Percentiles rank a stretch among this genome's conserved stretches.
Conservation (phyloP, 1,140 invertebrate species). For the Manduca sexta region DNA sequence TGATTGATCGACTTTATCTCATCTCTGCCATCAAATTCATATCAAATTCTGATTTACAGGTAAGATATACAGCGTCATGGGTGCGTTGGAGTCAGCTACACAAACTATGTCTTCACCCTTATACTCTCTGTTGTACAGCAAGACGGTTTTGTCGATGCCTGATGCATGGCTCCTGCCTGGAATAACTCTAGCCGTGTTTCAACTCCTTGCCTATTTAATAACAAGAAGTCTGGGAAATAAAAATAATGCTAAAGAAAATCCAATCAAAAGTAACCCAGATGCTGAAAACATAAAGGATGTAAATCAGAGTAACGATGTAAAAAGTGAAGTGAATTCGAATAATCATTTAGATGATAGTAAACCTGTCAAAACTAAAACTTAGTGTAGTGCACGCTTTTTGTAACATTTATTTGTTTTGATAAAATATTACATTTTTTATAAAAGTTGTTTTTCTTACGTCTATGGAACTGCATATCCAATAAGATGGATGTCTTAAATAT, state of each 20-base stretch:
- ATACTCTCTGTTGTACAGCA: constrained; percentile 56
- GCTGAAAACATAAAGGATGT: background rate
- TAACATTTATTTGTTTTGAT: too few relatives aligned
- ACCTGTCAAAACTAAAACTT: background rate
- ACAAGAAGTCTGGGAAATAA: constrained; percentile 26
- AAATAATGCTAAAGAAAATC: background rate
- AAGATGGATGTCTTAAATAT: too few relatives aligned
- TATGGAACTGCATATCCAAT: too few relatives aligned
- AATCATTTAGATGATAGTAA: constrained; percentile 2
- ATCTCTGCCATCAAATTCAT: background rate
- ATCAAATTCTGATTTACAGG: constrained; percentile 48
- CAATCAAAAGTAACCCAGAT: background rate
- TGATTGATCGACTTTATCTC: too few relatives aligned
- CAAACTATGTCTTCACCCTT: constrained; percentile 58
- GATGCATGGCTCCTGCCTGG: constrained; percentile 60
- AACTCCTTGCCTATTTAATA: constrained; percentile 46
- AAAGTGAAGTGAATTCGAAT: constrained; percentile 5
- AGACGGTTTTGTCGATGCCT: constrained; percentile 48
- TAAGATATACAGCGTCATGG: constrained; percentile 68
- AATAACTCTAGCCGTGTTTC: constrained; percentile 44
- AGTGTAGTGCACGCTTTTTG: too few relatives aligned
- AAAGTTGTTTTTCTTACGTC: background rate
- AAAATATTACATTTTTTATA: too few relatives aligned
- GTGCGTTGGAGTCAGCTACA: constrained; percentile 60
- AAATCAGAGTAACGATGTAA: background rate